Evolutionary conservation across 1,140 invertebrate genomes (phyloP), one percentile per base, ranked within the genome.

Genomic region (Scaptomyza graminum): DNA sequence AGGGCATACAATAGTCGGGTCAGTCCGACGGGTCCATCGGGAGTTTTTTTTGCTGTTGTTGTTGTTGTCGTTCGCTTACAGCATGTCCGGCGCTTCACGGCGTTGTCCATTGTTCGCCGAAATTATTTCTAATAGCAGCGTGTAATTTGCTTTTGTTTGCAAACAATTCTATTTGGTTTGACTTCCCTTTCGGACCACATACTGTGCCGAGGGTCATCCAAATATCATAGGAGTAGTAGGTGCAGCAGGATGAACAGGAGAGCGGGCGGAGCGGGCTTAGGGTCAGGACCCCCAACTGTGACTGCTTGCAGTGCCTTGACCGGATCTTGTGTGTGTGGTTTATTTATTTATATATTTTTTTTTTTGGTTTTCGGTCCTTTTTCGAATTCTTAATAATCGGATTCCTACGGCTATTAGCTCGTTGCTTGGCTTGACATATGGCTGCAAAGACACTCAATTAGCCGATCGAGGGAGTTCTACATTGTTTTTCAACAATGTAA

Each of bases 151-250:
- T 70, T 88, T 88, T 88, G 82, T 85, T 87, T 88, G 82, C 74
- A 80, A 88, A 87, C 82, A 87, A 87, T 88, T 87, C 83, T 87
- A 87, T 87, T 87, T 87, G 82, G 82, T 73, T 81, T 78, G 83
- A 88, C 63, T 88, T 64, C 57, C 55, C 47, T 41, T 50, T 46
- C 46, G 57, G 82, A 83, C 82, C 82, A 76, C 82, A 88, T 82
- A 79, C 83, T 15, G 82, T 37, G 81, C 52, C 63, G 59, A 49
- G 47, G 73, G 55, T 55, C 59, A 56, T 43, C 63, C 51, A 31
- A 47, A 52, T 63, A 46, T 43, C 39, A 9, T 34, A 34, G 31
- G 31, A 50, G 18, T 34, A 41, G 31, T 34, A 41, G 31, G 69
- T 18, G 3, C 49, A 34, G 3, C 49, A 34, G 47, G 18, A 41